These are phyloP conservation scores for Eupsilia transversa DNA, from an alignment of 2,888 invertebrate species.

Conservation along the genomic window DNA sequence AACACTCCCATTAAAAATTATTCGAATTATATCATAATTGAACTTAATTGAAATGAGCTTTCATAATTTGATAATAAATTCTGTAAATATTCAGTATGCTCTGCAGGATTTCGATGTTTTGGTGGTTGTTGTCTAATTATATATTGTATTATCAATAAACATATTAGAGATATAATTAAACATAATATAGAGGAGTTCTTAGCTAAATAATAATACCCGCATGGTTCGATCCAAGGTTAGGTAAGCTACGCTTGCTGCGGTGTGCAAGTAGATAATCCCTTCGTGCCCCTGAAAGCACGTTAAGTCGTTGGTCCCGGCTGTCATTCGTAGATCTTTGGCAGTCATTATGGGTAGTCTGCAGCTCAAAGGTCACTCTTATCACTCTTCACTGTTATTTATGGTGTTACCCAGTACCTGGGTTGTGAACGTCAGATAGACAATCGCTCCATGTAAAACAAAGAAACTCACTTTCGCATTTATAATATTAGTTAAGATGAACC, in stretches of 20 bases:
- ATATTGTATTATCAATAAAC: neutral
- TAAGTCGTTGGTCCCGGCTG: neutral
- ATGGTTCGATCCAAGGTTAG: neutral
- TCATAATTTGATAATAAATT: conserved; percentile 56
- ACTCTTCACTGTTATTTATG: no score
- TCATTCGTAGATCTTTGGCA: neutral
- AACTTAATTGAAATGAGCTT: conserved; percentile 58
- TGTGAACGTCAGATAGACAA: neutral
- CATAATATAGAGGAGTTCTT: neutral
- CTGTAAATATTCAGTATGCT: conserved; percentile 41
- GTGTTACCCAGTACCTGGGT: neutral
- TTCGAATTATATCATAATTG: conserved; percentile 53
- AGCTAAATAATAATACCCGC: neutral
- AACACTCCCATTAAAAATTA: conserved; percentile 47
- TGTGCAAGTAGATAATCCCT: neutral
- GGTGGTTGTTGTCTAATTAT: conserved; percentile 2
- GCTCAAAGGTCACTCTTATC: neutral
- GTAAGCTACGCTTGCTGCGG: neutral
- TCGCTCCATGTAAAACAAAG: no score
- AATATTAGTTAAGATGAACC: no score
- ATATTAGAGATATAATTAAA: neutral
- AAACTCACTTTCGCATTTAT: no score
- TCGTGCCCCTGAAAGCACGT: neutral
- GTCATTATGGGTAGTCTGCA: neutral
- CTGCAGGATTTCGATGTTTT: conserved; percentile 9